A percentile compares a stretch with the other conserved stretches of the same genome.
Conservation (phyloP, 1,140 invertebrate genomes). For the Ganaspis sp. region DNA sequence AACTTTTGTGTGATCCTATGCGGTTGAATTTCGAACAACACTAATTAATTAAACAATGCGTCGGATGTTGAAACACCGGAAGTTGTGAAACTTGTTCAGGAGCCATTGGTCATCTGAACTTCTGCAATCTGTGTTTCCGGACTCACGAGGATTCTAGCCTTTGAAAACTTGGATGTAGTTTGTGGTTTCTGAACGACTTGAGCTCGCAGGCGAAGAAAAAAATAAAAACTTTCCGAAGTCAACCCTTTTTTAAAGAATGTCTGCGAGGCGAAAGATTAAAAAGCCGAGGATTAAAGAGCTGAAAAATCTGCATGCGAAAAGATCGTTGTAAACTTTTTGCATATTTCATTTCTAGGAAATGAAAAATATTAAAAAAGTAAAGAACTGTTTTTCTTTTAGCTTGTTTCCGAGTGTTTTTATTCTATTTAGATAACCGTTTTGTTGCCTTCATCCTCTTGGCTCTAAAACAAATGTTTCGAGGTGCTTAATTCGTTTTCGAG, state of each 20-base stretch:
- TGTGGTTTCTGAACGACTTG: conserved; percentile 25
- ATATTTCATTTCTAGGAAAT: not conserved
- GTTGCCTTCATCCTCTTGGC: not conserved
- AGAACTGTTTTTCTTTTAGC: not conserved
- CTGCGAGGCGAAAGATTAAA: not conserved
- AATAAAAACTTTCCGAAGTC: not conserved
- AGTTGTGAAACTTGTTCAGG: conserved; percentile 53
- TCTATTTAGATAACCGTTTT: not conserved
- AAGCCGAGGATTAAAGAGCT: not conserved
- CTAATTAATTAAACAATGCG: conserved; percentile 53
- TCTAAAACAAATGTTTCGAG: not conserved
- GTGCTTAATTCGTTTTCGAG: conserved; percentile 33
- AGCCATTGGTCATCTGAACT: conserved; percentile 54
- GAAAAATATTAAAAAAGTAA: not conserved
- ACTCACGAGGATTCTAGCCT: conserved; percentile 38
- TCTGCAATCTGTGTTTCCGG: conserved; percentile 47
- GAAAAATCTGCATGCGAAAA: not conserved
- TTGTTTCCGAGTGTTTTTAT: not conserved
- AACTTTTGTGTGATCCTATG: conserved; percentile 19
- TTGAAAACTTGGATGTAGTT: conserved; percentile 45
- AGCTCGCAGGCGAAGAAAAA: not conserved
- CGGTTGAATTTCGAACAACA: conserved; percentile 36
- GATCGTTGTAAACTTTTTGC: not conserved
- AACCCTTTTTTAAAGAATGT: not conserved
- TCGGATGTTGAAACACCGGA: conserved; percentile 54